These are phyloP conservation scores for Hypomecis atomaria DNA, from an alignment of 2,888 invertebrate species.

Conservation along the genomic window DNA sequence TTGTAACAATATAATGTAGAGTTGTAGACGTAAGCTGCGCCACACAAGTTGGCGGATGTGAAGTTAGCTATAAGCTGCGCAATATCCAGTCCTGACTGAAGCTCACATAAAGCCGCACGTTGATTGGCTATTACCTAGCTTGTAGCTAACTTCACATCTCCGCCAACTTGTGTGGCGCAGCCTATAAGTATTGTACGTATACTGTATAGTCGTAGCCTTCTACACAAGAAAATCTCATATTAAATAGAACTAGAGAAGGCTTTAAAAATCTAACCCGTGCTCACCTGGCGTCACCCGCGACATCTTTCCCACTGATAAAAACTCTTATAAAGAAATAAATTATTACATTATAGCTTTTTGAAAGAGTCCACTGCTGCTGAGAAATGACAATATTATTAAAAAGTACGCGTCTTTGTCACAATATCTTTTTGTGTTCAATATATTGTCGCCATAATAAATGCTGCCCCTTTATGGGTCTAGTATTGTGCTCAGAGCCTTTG, in stretches of 20 bases:
- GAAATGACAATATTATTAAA: conserved; percentile 86
- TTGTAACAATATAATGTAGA: too few species aligned
- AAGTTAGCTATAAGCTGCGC: too few species aligned
- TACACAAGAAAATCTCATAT: conserved; percentile 29
- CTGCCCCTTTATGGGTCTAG: conserved; percentile 80
- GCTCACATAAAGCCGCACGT: too few species aligned
- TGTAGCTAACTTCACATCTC: too few species aligned
- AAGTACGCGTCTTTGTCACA: conserved; percentile 84
- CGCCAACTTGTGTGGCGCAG: too few species aligned
- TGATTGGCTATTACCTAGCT: too few species aligned
- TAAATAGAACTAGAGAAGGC: conserved; percentile 49
- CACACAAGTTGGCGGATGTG: too few species aligned
- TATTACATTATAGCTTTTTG: conserved; percentile 84
- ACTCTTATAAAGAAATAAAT: conserved; percentile 84
- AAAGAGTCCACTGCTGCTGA: conserved; percentile 85
- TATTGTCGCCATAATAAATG: conserved; percentile 85
- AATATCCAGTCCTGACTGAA: too few species aligned
- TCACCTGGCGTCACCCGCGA: conserved; percentile 72
- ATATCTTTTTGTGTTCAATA: conserved; percentile 84
- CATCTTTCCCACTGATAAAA: conserved; percentile 78
- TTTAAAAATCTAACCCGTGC: conserved; percentile 73
- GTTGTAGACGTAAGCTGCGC: too few species aligned
- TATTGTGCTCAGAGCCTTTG: conserved; percentile 80
- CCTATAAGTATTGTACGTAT: too few species aligned
- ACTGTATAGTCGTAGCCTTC: too few species aligned